Percentiles rank a stretch among this genome's conserved stretches.
Evolutionary conservation across 53 echinoderm and acorn worm species (phyloP).

Genomic region (Echinometra lucunter): DNA sequence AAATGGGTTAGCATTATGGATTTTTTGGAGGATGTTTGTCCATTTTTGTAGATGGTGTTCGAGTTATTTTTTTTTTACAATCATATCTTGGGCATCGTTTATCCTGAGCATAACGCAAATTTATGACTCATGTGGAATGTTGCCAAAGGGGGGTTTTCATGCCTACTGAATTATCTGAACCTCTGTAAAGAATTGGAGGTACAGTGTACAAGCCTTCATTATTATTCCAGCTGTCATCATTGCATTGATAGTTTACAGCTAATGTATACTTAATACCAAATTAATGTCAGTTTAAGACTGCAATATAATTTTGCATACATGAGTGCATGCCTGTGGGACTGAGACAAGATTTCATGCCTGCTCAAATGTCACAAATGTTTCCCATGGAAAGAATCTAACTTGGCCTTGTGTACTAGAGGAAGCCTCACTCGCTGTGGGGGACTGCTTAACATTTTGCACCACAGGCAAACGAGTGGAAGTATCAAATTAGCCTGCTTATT

Average conservation of each 20-base stretch:
- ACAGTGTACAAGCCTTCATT: neutral
- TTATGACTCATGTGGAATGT: neutral
- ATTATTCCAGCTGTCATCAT: neutral
- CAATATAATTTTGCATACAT: constrained; percentile 20
- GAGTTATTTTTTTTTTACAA: neutral
- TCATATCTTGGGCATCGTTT: neutral
- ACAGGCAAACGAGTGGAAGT: constrained; percentile 42
- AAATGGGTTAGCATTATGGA: neutral
- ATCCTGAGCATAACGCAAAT: neutral
- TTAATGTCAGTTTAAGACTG: neutral
- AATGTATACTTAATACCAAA: too few relatives aligned
- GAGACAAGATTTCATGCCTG: constrained; percentile 8
- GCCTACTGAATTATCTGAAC: neutral
- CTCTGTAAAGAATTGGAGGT: neutral
- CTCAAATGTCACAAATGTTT: constrained; percentile 20
- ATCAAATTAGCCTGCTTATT: constrained; percentile 65
- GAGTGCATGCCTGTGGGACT: constrained; percentile 4
- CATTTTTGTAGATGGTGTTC: too few relatives aligned
- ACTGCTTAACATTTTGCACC: constrained; percentile 48
- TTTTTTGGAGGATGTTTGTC: too few relatives aligned
- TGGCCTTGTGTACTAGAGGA: constrained; percentile 15
- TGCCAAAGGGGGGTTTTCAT: neutral
- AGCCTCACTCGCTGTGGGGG: neutral
- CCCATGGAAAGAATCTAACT: constrained; percentile 22
- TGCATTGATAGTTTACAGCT: neutral